These are phyloP conservation scores for Eciton burchellii DNA, from an alignment of 1,140 invertebrate genomes.

Conservation along the genomic window DNA sequence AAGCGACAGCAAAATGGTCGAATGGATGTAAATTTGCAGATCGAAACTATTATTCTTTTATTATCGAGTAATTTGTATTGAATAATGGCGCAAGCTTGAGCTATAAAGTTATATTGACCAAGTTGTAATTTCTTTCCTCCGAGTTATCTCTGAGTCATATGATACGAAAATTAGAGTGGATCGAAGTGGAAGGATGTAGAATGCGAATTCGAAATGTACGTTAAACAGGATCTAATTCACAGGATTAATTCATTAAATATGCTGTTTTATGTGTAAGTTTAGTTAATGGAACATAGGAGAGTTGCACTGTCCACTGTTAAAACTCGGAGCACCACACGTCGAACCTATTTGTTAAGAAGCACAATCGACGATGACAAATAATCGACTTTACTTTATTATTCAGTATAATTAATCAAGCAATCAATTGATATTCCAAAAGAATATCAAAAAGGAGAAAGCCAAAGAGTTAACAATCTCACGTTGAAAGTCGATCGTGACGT, in stretches of 20 bases:
- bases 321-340: neutral
- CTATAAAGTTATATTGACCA: no score
- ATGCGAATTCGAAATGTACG: neutral
- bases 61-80: no score
- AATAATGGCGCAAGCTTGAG: no score
- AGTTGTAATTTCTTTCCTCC: neutral
- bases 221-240: neutral
- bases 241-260: neutral
- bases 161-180: neutral
- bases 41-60: neutral
- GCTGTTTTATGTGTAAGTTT: neutral
- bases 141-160: neutral
- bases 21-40: neutral
- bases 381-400: neutral
- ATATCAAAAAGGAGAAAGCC: neutral
- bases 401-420: no score
- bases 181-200: neutral
- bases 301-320: neutral
- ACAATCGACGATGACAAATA: neutral
- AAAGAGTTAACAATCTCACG: neutral
- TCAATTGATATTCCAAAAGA: neutral
- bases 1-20: neutral
- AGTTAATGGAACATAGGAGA: neutral
- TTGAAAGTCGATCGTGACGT: neutral
- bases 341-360: neutral